Evolutionary conservation across 2,888 invertebrate genomes (phyloP).

Genomic region (Hermodice carunculata): DNA sequence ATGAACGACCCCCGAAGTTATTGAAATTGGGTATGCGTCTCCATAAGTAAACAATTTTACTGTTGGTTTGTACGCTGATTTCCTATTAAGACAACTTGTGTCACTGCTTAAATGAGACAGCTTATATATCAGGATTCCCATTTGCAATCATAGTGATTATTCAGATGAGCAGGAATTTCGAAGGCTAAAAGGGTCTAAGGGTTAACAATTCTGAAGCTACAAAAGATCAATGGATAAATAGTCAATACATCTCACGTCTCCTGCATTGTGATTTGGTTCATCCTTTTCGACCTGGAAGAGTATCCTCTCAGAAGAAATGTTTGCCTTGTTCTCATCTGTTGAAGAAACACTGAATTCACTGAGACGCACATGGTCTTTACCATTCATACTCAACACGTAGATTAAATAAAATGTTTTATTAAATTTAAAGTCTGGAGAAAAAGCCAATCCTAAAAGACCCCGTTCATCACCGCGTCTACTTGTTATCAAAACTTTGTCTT

Average conservation of each 20-base stretch:
- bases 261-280: constrained; percentile 65
- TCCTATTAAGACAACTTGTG: too few relatives aligned
- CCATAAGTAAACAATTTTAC: too few relatives aligned
- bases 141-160: too few relatives aligned
- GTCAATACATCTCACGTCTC: constrained; percentile 63
- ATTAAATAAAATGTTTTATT: constrained; percentile 61
- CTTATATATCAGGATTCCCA: too few relatives aligned
- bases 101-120: too few relatives aligned
- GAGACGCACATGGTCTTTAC: constrained; percentile 13
- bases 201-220: too few relatives aligned
- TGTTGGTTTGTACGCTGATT: too few relatives aligned
- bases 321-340: constrained; percentile 47
- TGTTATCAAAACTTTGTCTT: constrained; percentile 40
- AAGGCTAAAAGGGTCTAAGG: too few relatives aligned
- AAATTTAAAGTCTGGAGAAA: constrained; percentile 56
- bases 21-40: too few relatives aligned
- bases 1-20: too few relatives aligned
- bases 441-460: constrained; percentile 58
- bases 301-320: constrained; percentile 45
- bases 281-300: constrained; percentile 58
- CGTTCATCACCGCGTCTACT: constrained; percentile 43
- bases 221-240: too few relatives aligned
- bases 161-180: too few relatives aligned
- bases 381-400: constrained; percentile 25
- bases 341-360: constrained; percentile 40